Conservation (phyloP, 2,113 vertebrate species). For the Coptodon bakossiorum region DNA sequence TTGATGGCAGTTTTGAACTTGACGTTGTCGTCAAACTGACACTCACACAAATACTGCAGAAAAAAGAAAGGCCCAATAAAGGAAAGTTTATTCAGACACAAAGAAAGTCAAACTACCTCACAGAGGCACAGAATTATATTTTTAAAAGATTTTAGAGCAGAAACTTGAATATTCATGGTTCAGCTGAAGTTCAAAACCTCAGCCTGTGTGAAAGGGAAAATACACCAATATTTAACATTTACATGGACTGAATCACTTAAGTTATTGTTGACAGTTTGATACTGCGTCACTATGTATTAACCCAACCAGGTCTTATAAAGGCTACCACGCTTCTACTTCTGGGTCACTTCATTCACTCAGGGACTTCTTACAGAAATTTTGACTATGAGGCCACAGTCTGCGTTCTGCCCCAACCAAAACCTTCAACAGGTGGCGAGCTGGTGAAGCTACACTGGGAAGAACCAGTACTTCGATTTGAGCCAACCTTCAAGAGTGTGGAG, state of each 20-base stretch:
- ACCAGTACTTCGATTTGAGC: neutral
- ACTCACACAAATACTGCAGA: constrained; percentile 90
- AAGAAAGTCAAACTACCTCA: neutral
- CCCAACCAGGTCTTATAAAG: neutral
- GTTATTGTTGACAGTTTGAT: neutral
- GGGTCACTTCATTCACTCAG: neutral
- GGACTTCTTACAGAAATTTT: neutral
- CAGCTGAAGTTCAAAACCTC: neutral
- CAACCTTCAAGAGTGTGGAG: neutral
- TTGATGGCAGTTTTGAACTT: constrained; percentile 97
- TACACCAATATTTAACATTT: neutral
- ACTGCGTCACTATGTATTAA: neutral
- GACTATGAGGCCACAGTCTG: neutral
- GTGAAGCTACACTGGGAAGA: neutral
- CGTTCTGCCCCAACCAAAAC: accelerated
- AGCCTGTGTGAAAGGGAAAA: neutral
- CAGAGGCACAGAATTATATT: neutral
- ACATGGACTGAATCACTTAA: neutral
- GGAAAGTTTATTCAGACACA: neutral
- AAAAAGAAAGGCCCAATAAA: neutral
- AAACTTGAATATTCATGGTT: neutral
- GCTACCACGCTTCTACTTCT: accelerated
- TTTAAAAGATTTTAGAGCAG: neutral
- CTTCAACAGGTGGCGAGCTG: neutral
- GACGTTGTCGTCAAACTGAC: constrained; percentile 97